Evolutionary conservation across 2,113 vertebrate species (phyloP).

Genomic region (Takifugu flavidus): DNA sequence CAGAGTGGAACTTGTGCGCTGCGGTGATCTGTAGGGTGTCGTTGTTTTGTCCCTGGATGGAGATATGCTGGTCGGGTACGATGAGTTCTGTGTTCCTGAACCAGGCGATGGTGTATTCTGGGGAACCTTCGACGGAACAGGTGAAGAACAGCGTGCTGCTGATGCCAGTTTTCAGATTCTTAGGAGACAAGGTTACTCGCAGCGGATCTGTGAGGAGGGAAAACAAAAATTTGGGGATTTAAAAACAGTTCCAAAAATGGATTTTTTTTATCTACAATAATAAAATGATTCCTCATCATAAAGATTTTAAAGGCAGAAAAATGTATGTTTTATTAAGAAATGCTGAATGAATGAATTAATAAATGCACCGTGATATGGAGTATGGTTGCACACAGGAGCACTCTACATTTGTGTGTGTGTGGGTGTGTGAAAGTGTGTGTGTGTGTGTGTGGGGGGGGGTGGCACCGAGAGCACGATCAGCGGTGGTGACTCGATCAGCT

Average conservation of each 20-base stretch:
- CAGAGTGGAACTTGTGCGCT: slow-evolving; percentile 94
- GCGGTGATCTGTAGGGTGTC: slow-evolving; percentile 96
- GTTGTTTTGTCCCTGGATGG: slow-evolving; percentile 95
- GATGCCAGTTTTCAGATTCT: slow-evolving; percentile 97
- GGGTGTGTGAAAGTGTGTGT: neutral
- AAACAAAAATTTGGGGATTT: neutral
- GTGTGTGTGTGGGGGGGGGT: neutral
- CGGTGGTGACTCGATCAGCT: slow-evolving; percentile 60
- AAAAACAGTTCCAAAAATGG: neutral
- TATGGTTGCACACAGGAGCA: neutral
- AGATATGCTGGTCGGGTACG: slow-evolving; percentile 87
- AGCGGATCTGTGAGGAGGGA: slow-evolving; percentile 81
- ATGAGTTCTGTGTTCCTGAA: slow-evolving; percentile 94
- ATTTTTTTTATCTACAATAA: neutral
- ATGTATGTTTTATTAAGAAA: too few relatives aligned
- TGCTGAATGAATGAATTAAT: too few relatives aligned
- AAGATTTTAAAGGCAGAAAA: too few relatives aligned
- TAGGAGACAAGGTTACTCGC: slow-evolving; percentile 92
- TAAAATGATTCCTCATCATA: too few relatives aligned
- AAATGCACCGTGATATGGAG: neutral
- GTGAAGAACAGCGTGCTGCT: slow-evolving; percentile 97
- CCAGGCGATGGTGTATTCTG: slow-evolving; percentile 90
- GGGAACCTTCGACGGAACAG: slow-evolving; percentile 89
- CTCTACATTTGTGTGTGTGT: neutral
- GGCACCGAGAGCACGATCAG: slow-evolving; percentile 47